A percentile compares a stretch with the other conserved stretches of the same genome.
Evolutionary conservation across 2,888 invertebrate species (phyloP).

Genomic region (Keiferia lycopersicella): DNA sequence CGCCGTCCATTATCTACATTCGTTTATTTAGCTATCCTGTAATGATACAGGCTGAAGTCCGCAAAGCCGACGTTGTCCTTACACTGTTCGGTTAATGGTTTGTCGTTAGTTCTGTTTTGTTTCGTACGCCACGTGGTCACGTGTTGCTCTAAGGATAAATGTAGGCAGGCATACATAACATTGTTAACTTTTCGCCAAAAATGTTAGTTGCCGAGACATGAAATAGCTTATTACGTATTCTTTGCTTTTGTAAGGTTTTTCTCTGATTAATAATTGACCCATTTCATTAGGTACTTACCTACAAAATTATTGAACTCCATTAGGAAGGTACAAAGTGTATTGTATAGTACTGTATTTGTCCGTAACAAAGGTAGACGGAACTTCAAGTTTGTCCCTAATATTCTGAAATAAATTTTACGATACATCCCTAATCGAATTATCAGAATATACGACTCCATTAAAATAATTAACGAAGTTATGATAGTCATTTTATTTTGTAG

Average conservation of each 20-base stretch:
- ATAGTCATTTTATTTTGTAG: conserved; percentile 33
- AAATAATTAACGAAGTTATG: conserved; percentile 56
- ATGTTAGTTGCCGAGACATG: background rate
- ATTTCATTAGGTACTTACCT: too few relatives aligned
- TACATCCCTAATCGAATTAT: conserved; percentile 59
- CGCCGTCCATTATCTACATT: conserved; percentile 78
- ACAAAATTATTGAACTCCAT: background rate
- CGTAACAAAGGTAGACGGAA: background rate
- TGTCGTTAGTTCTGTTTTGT: conserved; percentile 33
- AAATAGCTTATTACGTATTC: too few relatives aligned
- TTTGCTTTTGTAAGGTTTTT: too few relatives aligned
- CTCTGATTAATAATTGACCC: too few relatives aligned
- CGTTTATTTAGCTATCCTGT: conserved; percentile 76
- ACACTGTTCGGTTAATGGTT: conserved; percentile 49
- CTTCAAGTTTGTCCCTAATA: conserved; percentile 15
- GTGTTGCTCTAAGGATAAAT: background rate
- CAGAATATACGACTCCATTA: conserved; percentile 60
- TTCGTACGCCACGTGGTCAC: conserved; percentile 8
- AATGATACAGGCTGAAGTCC: conserved; percentile 70
- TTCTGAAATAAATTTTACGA: conserved; percentile 45
- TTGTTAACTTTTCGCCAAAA: background rate
- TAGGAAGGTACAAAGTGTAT: background rate
- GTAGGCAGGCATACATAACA: background rate
- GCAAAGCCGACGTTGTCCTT: conserved; percentile 58
- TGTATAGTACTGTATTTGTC: background rate